Evolutionary conservation across 2,888 invertebrate genomes (phyloP).

Genomic region (Teleiodes luculella): DNA sequence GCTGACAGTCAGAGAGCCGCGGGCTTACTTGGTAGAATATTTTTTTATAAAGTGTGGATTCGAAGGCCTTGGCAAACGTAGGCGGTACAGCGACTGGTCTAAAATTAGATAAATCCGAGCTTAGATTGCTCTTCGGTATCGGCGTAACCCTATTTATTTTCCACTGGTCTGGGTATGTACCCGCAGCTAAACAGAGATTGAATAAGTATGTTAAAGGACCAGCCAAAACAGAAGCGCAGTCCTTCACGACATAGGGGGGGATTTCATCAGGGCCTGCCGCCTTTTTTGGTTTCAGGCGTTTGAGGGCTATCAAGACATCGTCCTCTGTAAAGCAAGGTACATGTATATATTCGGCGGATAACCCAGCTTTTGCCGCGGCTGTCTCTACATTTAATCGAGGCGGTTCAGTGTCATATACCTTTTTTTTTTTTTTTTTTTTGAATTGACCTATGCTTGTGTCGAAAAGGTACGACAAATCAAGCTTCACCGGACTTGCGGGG

Average conservation of each 20-base stretch:
- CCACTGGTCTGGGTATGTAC: background rate
- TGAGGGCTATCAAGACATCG: constrained; percentile 7
- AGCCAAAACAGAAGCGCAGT: background rate
- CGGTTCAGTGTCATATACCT: background rate
- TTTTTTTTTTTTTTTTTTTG: too few relatives aligned
- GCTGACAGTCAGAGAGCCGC: constrained; percentile 8
- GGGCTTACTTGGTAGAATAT: background rate
- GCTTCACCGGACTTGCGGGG: too few relatives aligned
- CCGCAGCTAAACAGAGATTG: background rate
- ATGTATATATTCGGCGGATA: constrained; percentile 1
- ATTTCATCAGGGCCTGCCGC: constrained; percentile 16
- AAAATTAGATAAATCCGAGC: background rate
- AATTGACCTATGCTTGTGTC: too few relatives aligned
- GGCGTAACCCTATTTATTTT: constrained; percentile 8
- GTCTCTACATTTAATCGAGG: constrained; percentile 20
- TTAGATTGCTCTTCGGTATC: background rate
- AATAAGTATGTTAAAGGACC: constrained; percentile 10
- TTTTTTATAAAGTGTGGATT: background rate
- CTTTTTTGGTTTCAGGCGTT: constrained; percentile 5
- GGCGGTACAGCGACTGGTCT: constrained; percentile 6
- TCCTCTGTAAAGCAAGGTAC: background rate
- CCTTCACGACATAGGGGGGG: constrained; percentile 15
- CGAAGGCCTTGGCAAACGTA: constrained; percentile 6
- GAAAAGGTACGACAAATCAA: too few relatives aligned
- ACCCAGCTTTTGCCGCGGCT: background rate